These are phyloP conservation scores for Spinus olivaceus DNA, from an alignment of 2,797 vertebrate genomes.

Conservation along the genomic window DNA sequence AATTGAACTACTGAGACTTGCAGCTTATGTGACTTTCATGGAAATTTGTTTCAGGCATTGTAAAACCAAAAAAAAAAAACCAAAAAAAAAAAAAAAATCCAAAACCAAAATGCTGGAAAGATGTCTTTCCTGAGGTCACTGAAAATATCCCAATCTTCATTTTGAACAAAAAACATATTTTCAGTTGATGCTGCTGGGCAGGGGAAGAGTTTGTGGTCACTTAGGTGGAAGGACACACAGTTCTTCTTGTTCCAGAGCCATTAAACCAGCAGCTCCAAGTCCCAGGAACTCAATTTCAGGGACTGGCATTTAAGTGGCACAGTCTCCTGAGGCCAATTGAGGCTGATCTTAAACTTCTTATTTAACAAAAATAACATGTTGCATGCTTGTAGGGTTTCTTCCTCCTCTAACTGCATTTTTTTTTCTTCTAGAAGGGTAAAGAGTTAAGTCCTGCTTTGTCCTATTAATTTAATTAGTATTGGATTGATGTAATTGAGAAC, in stretches of 20 bases:
- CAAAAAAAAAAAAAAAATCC: background rate
- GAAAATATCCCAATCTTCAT: background rate
- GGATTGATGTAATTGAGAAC: conserved; percentile 32
- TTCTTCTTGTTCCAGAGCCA: background rate
- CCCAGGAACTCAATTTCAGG: background rate
- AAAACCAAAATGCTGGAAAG: background rate
- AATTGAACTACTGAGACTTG: background rate
- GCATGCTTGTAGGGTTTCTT: background rate
- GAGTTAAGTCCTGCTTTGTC: background rate
- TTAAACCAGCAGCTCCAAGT: background rate
- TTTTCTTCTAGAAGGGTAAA: too few species aligned
- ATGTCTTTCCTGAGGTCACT: background rate
- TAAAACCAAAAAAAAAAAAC: background rate
- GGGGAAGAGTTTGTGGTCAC: background rate
- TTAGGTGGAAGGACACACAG: background rate
- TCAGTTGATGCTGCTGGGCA: background rate
- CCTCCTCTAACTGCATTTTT: too few species aligned
- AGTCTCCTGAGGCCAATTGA: background rate
- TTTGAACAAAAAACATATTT: background rate
- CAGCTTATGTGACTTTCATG: background rate
- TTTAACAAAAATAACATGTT: background rate
- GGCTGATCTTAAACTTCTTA: background rate
- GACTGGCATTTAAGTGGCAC: background rate
- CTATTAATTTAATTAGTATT: conserved; percentile 48
- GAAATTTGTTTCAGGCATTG: background rate